These are phyloP conservation scores for Zhuqinia jingwanae DNA, from an alignment of 2,888 invertebrate species.

Conservation along the genomic window DNA sequence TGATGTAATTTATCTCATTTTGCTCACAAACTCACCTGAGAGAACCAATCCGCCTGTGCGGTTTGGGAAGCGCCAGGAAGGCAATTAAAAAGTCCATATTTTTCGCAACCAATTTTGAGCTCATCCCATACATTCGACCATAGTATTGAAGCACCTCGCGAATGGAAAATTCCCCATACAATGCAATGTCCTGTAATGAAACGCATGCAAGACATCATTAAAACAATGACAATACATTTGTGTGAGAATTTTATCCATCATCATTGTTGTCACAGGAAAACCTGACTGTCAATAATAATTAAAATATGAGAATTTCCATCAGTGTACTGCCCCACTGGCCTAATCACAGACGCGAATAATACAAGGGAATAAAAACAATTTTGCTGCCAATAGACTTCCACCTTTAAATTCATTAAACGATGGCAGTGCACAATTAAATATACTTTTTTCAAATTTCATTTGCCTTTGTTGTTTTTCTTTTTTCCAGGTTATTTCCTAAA, in stretches of 20 bases:
- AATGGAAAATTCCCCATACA: conserved; percentile 95
- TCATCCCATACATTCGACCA: conserved; percentile 75
- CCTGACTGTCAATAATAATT: no score
- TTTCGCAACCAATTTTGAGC: conserved; percentile 54
- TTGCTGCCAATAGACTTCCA: no score
- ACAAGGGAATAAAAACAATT: no score
- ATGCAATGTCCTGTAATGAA: conserved; percentile 88
- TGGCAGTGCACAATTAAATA: no score
- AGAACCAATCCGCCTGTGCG: conserved; percentile 65
- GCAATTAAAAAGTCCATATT: conserved; percentile 70
- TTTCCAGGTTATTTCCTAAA: no score
- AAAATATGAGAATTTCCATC: conserved; percentile 19
- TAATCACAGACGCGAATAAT: no score
- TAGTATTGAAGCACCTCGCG: conserved; percentile 83
- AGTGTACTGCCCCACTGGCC: no score
- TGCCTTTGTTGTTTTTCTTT: no score
- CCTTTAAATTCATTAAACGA: no score
- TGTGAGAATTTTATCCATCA: conserved; percentile 55
- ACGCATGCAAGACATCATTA: neutral
- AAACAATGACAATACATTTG: neutral
- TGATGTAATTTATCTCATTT: neutral
- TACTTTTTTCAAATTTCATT: no score
- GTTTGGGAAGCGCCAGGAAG: conserved; percentile 69
- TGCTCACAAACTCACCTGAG: conserved; percentile 83
- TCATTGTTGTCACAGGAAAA: no score